Percentiles rank a stretch among this genome's conserved stretches.
phyloP scores from a whole-genome alignment of 1,140 invertebrate genomes.

The Trichomalopsis sarcophagae region DNA sequence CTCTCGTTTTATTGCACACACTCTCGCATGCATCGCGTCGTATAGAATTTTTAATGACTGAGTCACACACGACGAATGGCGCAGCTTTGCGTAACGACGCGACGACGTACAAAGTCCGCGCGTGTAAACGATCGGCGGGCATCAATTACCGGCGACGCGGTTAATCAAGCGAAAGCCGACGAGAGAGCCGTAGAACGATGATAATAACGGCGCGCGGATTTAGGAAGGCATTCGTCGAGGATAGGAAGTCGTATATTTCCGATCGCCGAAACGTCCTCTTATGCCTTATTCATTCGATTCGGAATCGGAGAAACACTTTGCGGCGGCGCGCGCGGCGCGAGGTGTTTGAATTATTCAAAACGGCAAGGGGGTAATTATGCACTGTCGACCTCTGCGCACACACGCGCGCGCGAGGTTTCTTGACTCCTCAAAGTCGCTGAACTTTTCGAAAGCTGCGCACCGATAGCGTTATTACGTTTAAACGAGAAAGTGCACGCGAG shows the following conservation, averaged over 20 bases:
- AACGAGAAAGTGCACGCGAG: background rate
- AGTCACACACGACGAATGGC: constrained; percentile 5
- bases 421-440: background rate
- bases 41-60: constrained; percentile 15
- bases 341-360: constrained; percentile 42
- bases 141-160: background rate
- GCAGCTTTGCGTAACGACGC: constrained; percentile 1
- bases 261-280: background rate
- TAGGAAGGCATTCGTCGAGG: constrained; percentile 30
- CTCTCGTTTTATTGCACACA: background rate
- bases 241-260: background rate
- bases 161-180: background rate
- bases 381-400: background rate
- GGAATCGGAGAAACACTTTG: background rate
- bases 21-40: background rate
- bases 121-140: background rate
- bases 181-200: background rate
- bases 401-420: background rate
- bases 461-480: background rate
- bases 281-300: background rate
- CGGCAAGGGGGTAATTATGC: background rate
- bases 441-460: background rate
- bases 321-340: background rate
- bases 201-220: constrained; percentile 27
- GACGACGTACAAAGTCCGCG: background rate